Base-by-base conservation (phyloP, 2,113 vertebrate genomes). In the Corythornis vintsioides region DNA sequence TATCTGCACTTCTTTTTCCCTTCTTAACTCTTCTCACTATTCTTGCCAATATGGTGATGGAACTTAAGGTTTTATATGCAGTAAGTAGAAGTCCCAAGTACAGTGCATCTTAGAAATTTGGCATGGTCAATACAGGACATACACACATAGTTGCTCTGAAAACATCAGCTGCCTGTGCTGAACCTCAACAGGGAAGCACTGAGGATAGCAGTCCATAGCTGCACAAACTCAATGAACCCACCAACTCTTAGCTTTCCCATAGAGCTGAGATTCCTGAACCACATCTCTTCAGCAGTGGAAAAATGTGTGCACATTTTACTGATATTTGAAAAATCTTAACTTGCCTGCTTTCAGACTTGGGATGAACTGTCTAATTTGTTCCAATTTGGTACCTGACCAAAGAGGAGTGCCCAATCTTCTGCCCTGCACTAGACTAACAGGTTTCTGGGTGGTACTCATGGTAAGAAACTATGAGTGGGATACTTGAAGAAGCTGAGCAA, bases 101-200 rank as follows among this genome's bases (percentile, higher is more conserved):
- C 8, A 69, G 7, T 0, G 0, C 0, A 3, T 38, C 13, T 86
- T 26, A 65, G 38, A 50, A 66, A 13, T 1, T 20, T 8, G 9
- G 5, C 6, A 19, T 14, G 24, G 42, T 8, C n/a, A 56, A 5
- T 14, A n/a, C 2, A 53, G 40, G 45, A 11, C 24, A 22, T 6
- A 29, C 0, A 4, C 8, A 10, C 45, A 33, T 4, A 9, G 9
- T n/a, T 69, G 21, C 10, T 53, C 26, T 24, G 48, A 38, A 28
- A 55, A 24, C 0, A 19, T 16, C 59, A 86, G 35, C 29, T 80
- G 63, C 18, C 40, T 73, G 21, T 42, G 48, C 31, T 7, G 3
- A 33, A 16, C 33, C 33, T 38, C 1, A 0, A 17, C 31, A 67
- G 21, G 7, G 48, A 18, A 11, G 1, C 16, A 8, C n/a, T 33